Base-by-base conservation (phyloP, 2,888 invertebrate genomes). In the Julus scanicus region DNA sequence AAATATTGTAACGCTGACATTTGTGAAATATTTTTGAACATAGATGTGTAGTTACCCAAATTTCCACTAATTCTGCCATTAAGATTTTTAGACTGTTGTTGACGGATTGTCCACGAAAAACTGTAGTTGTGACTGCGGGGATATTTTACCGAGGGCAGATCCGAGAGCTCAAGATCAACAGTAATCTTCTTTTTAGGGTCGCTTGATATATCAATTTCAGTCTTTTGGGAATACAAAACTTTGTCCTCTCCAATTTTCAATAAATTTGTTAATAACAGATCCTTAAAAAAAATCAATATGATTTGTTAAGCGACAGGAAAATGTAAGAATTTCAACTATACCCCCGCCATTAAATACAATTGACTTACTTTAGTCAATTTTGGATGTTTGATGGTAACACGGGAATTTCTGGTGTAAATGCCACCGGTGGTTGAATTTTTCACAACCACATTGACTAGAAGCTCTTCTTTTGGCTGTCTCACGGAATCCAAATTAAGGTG, bases 331-430 rank as follows among this genome's bases (percentile, higher is more conserved):
- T 53, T 53, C 53, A 11, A 53, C 15, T 15, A 37, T 4, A 37
- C 5, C 37, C 11, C 57, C 49, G 29, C 1, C 29, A 29, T 29
- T 29, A 29, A 29, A 29, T 29, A 29, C 29, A 29, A 40, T n/a
- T 86, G 2, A 9, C 63, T 53, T 88, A 88, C 88, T 13, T 88
- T 88, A 29, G 86, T 49, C 37, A 88, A 39, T 37, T 87, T 63
- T 0, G 88, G 88, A 84, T 88, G 88, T 53, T 88, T 88, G 37
- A 88, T 63, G 40, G 88, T 53, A 44, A 88, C 49, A 17, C 39
- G 88, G 13, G 86, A 9, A 17, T 44, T 83, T 53, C 87, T 71
- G 87, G 87, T 88, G 37, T 48, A 87, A 0, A 39, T 11, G n/a
- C 40, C 57, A 15, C 84, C 84, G 13, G 63, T 0, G 2, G 88